Evolutionary conservation across 2,113 vertebrate species (phyloP).

Genomic region (Brachionichthys hirsutus): DNA sequence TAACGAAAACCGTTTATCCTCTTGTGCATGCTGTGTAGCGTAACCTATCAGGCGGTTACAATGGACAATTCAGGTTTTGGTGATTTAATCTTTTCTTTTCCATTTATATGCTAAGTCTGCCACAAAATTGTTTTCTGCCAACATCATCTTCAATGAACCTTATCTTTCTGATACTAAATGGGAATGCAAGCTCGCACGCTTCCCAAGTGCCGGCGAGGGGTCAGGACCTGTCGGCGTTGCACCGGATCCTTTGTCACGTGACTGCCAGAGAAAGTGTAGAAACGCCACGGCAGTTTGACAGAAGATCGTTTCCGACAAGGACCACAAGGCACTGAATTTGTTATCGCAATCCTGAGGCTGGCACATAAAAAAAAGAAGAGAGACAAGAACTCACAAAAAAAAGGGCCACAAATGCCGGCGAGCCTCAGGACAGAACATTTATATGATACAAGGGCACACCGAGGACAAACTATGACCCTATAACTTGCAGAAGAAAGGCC

Average conservation of each 20-base stretch:
- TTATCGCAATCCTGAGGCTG: conserved; percentile 38
- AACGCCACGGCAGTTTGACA: conserved; percentile 19
- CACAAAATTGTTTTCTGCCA: conserved; percentile 41
- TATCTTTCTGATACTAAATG: conserved; percentile 62
- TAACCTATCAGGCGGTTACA: conserved; percentile 25
- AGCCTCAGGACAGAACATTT: conserved; percentile 31
- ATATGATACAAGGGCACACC: conserved; percentile 29
- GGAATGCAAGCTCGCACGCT: conserved; percentile 28
- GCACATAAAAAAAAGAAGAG: conserved; percentile 9
- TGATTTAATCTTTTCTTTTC: conserved; percentile 65
- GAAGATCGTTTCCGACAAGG: conserved; percentile 30
- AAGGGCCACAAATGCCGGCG: conserved; percentile 24
- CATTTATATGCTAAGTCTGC: conserved; percentile 72
- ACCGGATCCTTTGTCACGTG: conserved; percentile 4
- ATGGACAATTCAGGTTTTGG: conserved; percentile 47
- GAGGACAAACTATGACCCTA: conserved; percentile 30
- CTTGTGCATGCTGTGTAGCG: conserved; percentile 31
- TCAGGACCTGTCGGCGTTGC: conserved; percentile 26
- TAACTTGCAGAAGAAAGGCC: conserved; percentile 14
- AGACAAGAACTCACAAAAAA: conserved; percentile 29
- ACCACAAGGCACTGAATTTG: conserved; percentile 12
- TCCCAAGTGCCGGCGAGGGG: conserved; percentile 22
- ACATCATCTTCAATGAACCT: conserved; percentile 53
- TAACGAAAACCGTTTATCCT: conserved; percentile 26
- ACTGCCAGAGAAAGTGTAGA: conserved; percentile 12